Percentiles rank a stretch among this genome's conserved stretches.
Conservation (phyloP, 2,797 vertebrate species). For the Poliocrania exsul region DNA sequence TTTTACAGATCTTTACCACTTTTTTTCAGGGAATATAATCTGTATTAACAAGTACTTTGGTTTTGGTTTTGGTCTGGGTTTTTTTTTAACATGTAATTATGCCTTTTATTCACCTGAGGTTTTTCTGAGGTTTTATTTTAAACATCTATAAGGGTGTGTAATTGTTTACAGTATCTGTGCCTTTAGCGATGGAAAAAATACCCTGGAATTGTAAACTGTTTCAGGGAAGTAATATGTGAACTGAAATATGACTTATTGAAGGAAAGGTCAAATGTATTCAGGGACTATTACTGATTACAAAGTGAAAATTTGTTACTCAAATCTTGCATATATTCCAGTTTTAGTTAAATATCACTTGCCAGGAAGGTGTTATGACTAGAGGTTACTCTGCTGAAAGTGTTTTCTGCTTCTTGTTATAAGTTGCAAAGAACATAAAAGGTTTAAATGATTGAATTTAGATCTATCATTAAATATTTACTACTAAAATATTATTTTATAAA, state of each 20-base stretch:
- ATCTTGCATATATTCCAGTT: background rate
- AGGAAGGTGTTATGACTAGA: background rate
- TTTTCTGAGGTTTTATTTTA: background rate
- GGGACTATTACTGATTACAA: background rate
- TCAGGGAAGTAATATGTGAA: background rate
- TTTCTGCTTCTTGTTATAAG: background rate
- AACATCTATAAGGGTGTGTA: fast-evolving
- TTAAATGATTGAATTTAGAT: background rate
- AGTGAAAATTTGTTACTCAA: background rate
- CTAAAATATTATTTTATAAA: background rate
- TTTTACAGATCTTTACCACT: background rate
- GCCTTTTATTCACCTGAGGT: background rate
- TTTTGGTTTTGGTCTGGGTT: too few relatives aligned
- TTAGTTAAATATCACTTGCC: background rate
- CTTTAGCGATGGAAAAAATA: background rate
- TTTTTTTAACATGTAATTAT: background rate
- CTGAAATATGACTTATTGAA: background rate
- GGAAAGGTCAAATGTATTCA: background rate
- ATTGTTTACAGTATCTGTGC: background rate
- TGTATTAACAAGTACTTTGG: background rate
- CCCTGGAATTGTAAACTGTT: background rate
- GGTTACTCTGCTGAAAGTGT: background rate
- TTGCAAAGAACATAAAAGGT: background rate
- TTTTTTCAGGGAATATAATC: background rate
- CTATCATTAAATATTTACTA: background rate